These are phyloP conservation scores for Eumeta japonica DNA, from an alignment of 1,140 invertebrate species.

Conservation along the genomic window DNA sequence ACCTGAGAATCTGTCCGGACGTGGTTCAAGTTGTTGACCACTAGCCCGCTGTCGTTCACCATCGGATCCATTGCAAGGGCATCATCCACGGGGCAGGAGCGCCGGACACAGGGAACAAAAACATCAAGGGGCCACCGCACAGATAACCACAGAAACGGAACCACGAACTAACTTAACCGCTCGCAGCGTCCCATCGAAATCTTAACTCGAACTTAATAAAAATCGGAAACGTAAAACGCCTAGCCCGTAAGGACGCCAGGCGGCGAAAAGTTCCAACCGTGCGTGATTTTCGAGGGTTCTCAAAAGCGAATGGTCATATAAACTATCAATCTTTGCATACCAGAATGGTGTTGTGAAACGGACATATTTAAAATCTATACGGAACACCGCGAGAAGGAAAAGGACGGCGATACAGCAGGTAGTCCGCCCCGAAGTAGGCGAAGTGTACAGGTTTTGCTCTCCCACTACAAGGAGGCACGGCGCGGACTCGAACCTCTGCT, in stretches of 20 bases:
- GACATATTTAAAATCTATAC: conserved; percentile 20
- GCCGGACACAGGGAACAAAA: too few species aligned
- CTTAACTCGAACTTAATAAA: neutral
- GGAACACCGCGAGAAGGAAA: conserved; percentile 29
- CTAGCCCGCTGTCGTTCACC: conserved; percentile 46
- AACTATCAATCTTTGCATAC: conserved; percentile 58
- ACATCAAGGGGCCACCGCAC: too few species aligned
- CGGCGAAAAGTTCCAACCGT: conserved; percentile 51
- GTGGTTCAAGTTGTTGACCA: conserved; percentile 54
- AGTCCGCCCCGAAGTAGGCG: conserved; percentile 44
- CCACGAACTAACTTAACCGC: neutral
- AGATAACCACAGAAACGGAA: too few species aligned
- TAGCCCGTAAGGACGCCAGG: conserved; percentile 48
- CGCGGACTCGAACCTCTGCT: conserved; percentile 38
- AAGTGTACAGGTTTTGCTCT: conserved; percentile 56
- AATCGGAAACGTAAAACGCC: conserved; percentile 3
- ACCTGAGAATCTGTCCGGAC: conserved; percentile 53
- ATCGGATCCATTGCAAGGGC: conserved; percentile 45
- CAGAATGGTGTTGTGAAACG: conserved; percentile 50
- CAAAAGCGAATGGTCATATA: conserved; percentile 57
- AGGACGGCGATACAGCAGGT: conserved; percentile 42
- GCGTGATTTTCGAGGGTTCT: conserved; percentile 53
- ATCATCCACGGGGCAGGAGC: too few species aligned
- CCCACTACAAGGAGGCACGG: conserved; percentile 50
- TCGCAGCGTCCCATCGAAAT: neutral